Evolutionary conservation across 2,797 vertebrate genomes (phyloP), one percentile per base, ranked within the genome.

Genomic region (Moxostoma hubbsi): DNA sequence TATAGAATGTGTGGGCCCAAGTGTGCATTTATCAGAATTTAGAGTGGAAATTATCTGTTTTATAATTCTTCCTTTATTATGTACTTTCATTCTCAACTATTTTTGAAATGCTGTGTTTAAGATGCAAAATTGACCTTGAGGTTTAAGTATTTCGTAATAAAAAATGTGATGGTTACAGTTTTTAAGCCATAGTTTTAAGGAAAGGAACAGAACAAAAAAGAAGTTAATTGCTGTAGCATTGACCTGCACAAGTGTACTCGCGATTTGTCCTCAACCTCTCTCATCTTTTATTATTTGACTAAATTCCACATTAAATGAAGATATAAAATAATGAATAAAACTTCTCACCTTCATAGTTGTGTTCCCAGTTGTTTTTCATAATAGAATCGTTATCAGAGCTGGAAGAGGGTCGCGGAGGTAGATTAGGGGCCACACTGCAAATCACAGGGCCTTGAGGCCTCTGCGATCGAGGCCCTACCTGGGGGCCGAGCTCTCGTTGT

Each of bases 341-440:
- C 15, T 47, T 79, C 94, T 86, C 81, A 98, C 97, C 96, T 93
- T 96, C 95, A 47, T 98, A 97, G 78, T 97, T 94, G 79, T 95
- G 93, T 70, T 96, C 95, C 97, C 97, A 98, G 81, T 93, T 94
- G 88, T 90, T 95, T 90, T 99, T 98, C 87, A 94, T 86, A 87
- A 96, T 91, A 51, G 97, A 94, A 85, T 96, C 96, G 0, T 95
- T 96, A 88, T 97, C 96, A 0, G 95, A 94, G 87, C 89, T 94
- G 82, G 96, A 95, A 0, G 95, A 90, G 0, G 94, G 94, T 0
- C 91, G 90, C 0, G 92, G 88, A 0, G 97, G 98, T 16, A 98
- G 92, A 86, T 98, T 95, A n/a, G 98, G 98, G 6, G 97, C 97
- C 79, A 99, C 98, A 0, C 97, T 98, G 92, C 98, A 99, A 82